phyloP scores from a whole-genome alignment of 2,888 invertebrate genomes.

The Fragum fragum region DNA sequence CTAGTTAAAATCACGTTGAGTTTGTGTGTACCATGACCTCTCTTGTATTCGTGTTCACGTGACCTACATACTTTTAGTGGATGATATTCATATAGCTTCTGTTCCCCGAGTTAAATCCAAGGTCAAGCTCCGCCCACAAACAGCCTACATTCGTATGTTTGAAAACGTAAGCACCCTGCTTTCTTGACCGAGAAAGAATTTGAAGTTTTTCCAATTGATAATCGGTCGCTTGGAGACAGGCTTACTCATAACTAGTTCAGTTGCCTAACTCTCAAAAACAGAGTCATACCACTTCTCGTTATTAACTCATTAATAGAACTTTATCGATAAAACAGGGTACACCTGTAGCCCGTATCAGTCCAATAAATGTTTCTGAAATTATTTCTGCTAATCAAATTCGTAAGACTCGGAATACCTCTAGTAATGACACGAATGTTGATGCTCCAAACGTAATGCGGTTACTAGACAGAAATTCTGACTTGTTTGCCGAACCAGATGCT shows the following conservation, averaged over 20 bases:
- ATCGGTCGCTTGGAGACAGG: background rate
- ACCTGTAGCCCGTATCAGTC: too few species aligned
- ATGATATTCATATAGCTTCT: conserved; percentile 48
- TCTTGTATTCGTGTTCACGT: too few species aligned
- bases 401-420: background rate
- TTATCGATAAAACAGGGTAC: too few species aligned
- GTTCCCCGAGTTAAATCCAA: conserved; percentile 9
- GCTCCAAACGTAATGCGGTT: too few species aligned
- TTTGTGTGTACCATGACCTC: too few species aligned
- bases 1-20: too few species aligned
- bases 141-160: background rate
- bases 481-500: conserved; percentile 30
- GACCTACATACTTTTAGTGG: conserved; percentile 29
- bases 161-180: conserved; percentile 3
- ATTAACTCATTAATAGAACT: too few species aligned
- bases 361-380: too few species aligned
- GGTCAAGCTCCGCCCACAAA: conserved; percentile 7
- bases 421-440: too few species aligned
- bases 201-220: conserved; percentile 4
- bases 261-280: too few species aligned
- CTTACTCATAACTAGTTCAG: conserved; percentile 8
- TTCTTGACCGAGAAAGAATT: background rate
- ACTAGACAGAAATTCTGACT: too few species aligned
- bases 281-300: too few species aligned
- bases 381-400: background rate